Base-by-base conservation (phyloP, 2,113 vertebrate genomes). In the Pleuronectes platessa region DNA sequence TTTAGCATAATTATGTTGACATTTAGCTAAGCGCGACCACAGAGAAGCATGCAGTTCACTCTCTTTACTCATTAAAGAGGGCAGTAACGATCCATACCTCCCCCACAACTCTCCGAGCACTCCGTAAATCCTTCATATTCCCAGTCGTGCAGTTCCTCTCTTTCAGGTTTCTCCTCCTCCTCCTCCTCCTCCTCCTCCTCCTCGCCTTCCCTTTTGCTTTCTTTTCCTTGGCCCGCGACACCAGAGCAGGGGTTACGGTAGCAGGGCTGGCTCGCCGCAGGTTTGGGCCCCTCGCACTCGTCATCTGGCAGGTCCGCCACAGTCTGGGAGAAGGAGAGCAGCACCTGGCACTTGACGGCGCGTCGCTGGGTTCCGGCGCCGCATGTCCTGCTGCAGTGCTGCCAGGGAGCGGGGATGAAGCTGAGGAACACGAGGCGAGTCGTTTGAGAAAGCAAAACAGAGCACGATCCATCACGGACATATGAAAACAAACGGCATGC, bases 261-360 rank as follows among this genome's bases (percentile, higher is more conserved):
- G 82, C 97, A 99, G 66, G 94, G 85, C 83, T 95, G 96, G 74
- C 94, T 94, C 2, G 91, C 89, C 0, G 87, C 90, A 0, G 97
- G 97, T 81, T 94, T 96, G 78, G 94, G 86, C n/a, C 97, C 97
- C 61, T 96, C 96, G 53, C 98, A 99, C 70, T 98, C 98, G 2
- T 98, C 96, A 0, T 96, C 93, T 0, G 97, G 97, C 79, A 99
- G 90, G 79, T 99, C 97, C 13, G 95, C 97, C 67, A 99, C 95
- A 0, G 96, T 95, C 85, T 98, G 97, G 47, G 98, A 96, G 94
- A 99, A 99, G 73, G 97, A 95, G 68, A 99, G 96, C 76, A 99
- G 88, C 77, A 99, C 96, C 82, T 97, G 98, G 87, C 98, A 99
- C 68, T 94, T 95, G 89, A 99, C 95, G 2, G 83, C 81, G 18